Evolutionary conservation across 2,797 vertebrate genomes (phyloP), one percentile per base, ranked within the genome.

Genomic region (Micromesistius poutassou): DNA sequence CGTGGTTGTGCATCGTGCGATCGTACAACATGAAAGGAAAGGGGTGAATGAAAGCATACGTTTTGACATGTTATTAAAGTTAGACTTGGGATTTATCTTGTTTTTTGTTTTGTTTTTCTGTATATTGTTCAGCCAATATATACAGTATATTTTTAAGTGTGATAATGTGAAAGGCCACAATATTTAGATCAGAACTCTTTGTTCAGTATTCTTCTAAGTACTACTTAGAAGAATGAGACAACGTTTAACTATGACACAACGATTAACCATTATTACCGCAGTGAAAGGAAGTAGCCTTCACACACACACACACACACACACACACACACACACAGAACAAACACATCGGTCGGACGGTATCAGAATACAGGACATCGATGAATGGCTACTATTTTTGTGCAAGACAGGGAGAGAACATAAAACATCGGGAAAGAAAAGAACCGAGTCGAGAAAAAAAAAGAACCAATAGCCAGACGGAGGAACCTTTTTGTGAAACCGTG

Each of bases 401-500:
- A 62, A 28, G 33, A 16, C 8, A 14, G 42, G 42, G 42, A 46
- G 42, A 46, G 42, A 46, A 46, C 13, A 46, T 46, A 46, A 46
- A 46, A 46, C 12, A 46, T 16, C 3, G 13, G 42, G 42, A 46
- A 46, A 46, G 42, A 19, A 46, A 46, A 46, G 42, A 46, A 19
- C 42, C 3, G 13, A 46, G 42, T 7, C 13, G 35, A 76, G n/a
- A 77, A 5, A 33, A 77, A 5, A 50, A 33, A 42, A 9, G 66
- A 68, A 46, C 25, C 9, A 42, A 30, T 33, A 75, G 33, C 78
- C 75, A 77, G 3, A 71, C 0, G 16, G 40, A 36, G 76, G 22
- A 80, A 74, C 35, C 42, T 79, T 77, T 55, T 55, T 80, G 55
- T 82, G 73, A 79, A 84, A 79, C 77, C 80, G 81, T n/a, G 79